Evolutionary conservation across 1,140 invertebrate genomes (phyloP).

Genomic region (Lysiphlebus fabarum): DNA sequence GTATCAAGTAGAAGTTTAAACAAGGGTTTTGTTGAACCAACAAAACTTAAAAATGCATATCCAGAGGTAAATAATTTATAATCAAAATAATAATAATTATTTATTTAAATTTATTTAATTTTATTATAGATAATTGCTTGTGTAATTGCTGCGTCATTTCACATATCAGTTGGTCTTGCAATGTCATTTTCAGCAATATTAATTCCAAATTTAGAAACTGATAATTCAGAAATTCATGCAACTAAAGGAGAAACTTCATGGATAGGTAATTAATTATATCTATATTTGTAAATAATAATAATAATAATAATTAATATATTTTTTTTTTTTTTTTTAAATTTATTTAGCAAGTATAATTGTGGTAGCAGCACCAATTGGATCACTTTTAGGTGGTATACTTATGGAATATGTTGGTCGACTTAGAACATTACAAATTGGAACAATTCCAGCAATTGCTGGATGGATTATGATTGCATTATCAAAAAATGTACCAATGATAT

Average conservation of each 20-base stretch:
- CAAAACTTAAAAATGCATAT: slow-evolving; percentile 36
- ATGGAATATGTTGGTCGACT: slow-evolving; percentile 65
- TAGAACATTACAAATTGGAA: slow-evolving; percentile 60
- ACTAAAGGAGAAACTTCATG: slow-evolving; percentile 53
- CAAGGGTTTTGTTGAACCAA: slow-evolving; percentile 43
- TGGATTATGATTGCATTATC: slow-evolving; percentile 62
- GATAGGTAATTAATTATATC: slow-evolving; percentile 47
- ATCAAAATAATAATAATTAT: background rate
- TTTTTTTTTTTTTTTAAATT: slow-evolving; percentile 6
- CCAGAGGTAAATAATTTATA: slow-evolving; percentile 36
- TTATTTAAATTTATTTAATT: slow-evolving; percentile 10
- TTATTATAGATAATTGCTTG: slow-evolving; percentile 53
- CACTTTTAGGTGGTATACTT: slow-evolving; percentile 56
- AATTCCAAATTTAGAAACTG: slow-evolving; percentile 55
- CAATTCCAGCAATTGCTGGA: slow-evolving; percentile 61
- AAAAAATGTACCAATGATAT: slow-evolving; percentile 51
- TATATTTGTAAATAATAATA: background rate
- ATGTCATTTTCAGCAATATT: slow-evolving; percentile 60
- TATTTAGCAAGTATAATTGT: slow-evolving; percentile 59
- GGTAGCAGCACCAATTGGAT: slow-evolving; percentile 56
- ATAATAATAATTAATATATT: background rate
- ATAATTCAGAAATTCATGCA: slow-evolving; percentile 42
- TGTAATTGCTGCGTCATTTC: slow-evolving; percentile 57
- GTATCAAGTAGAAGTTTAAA: slow-evolving; percentile 48
- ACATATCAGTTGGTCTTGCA: slow-evolving; percentile 58